Percentiles rank a stretch among this genome's conserved stretches.
These are phyloP conservation scores for Sacculina carcini DNA, from an alignment of 2,888 invertebrate species.

Conservation along the genomic window DNA sequence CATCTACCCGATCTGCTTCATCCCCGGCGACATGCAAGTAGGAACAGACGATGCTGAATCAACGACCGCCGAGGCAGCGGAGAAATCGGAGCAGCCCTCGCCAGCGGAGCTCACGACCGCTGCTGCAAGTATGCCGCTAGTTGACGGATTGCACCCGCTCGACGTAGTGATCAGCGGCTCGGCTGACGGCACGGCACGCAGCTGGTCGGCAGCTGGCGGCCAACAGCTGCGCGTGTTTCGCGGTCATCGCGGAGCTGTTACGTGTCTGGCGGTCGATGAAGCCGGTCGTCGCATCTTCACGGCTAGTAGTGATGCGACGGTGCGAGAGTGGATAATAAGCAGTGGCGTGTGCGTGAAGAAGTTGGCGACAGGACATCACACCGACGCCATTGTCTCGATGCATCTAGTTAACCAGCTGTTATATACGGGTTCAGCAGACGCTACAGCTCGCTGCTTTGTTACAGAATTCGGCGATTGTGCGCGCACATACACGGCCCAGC, in stretches of 20 bases:
- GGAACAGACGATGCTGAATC: too few species aligned
- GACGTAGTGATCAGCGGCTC: conserved; percentile 23
- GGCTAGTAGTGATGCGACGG: conserved; percentile 22
- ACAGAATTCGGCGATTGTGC: conserved; percentile 26
- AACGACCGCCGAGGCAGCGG: background rate
- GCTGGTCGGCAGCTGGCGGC: conserved; percentile 24
- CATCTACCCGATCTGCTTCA: conserved; percentile 24
- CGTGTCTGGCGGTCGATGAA: conserved; percentile 23
- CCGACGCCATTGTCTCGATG: conserved; percentile 10
- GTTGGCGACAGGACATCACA: conserved; percentile 12
- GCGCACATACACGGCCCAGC: conserved; percentile 23
- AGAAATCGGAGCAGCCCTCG: background rate
- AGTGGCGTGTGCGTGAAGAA: conserved; percentile 22
- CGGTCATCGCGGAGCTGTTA: conserved; percentile 24
- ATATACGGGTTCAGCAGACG: conserved; percentile 25
- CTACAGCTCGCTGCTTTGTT: conserved; percentile 25
- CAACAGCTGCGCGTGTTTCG: conserved; percentile 17
- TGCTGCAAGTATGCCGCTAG: too few species aligned
- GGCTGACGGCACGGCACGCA: conserved; percentile 22
- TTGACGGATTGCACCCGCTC: conserved; percentile 14
- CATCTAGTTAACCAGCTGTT: conserved; percentile 24
- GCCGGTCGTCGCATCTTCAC: conserved; percentile 22
- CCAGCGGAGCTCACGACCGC: too few species aligned
- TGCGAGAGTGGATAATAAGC: conserved; percentile 23
- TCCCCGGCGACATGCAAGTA: conserved; percentile 19